phyloP scores from a whole-genome alignment of 2,113 vertebrate species.

The Pomatorhinus ruficollis region DNA sequence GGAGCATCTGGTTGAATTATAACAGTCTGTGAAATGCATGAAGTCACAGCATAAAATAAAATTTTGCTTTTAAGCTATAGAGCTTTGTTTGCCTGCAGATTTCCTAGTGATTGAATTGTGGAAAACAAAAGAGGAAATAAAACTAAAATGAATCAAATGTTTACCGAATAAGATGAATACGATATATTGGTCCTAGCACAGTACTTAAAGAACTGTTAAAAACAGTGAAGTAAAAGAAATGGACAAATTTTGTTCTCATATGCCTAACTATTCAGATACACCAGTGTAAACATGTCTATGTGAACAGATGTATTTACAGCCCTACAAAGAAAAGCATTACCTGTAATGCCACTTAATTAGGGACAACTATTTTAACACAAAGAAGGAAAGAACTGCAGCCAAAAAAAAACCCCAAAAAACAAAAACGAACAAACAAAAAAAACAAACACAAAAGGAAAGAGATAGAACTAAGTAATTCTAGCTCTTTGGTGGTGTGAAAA shows the following conservation, averaged over 20 bases:
- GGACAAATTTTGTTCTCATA: not conserved
- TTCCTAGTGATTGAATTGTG: not conserved
- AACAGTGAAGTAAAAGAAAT: not conserved
- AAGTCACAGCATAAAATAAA: not conserved
- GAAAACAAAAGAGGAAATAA: not conserved
- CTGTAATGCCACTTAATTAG: not conserved
- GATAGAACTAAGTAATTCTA: not conserved
- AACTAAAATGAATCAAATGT: not conserved
- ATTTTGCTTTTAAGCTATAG: not conserved
- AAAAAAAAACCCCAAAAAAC: no score
- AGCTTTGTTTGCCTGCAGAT: not conserved
- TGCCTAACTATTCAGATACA: not conserved
- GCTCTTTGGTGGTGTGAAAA: not conserved
- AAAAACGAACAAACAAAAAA: no score
- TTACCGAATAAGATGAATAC: not conserved
- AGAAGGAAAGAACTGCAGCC: not conserved
- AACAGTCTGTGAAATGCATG: not conserved
- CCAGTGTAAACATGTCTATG: not conserved
- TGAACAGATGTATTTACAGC: not conserved
- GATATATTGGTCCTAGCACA: fast-evolving
- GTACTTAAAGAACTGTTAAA: not conserved
- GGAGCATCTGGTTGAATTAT: not conserved
- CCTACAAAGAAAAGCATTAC: not conserved
- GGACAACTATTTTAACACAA: not conserved
- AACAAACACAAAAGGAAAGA: not conserved